These are phyloP conservation scores for Excalfactoria chinensis DNA, from an alignment of 2,113 vertebrate species.

Conservation along the genomic window DNA sequence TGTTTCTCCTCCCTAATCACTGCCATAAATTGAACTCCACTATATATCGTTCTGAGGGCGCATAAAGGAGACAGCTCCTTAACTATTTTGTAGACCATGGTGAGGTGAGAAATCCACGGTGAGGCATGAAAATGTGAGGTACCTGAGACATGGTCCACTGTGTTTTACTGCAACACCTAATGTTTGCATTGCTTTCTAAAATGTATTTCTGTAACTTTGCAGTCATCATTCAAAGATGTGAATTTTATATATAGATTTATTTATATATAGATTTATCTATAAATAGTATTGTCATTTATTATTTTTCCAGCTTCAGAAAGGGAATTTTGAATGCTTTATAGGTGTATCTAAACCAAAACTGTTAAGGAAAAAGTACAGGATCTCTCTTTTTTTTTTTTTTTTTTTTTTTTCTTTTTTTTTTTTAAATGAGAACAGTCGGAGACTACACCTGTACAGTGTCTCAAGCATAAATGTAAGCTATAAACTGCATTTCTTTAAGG, in stretches of 20 bases:
- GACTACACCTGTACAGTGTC: not conserved
- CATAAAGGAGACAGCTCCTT: not conserved
- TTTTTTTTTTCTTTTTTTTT: not conserved
- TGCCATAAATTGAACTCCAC: not conserved
- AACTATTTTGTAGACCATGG: not conserved
- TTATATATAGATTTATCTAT: not conserved
- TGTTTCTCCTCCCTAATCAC: not conserved
- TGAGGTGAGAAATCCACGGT: not conserved
- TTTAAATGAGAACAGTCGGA: not conserved
- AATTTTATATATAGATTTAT: not conserved
- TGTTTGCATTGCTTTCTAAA: not conserved
- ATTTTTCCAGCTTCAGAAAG: not conserved
- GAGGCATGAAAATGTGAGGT: not conserved
- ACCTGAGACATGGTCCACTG: not conserved
- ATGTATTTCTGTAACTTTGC: not conserved
- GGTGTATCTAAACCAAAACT: not conserved
- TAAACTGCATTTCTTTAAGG: not conserved
- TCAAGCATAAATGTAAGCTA: not conserved
- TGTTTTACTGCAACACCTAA: not conserved
- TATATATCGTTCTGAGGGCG: not conserved
- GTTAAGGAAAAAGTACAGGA: not conserved
- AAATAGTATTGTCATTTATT: not conserved
- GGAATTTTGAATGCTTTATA: not conserved
- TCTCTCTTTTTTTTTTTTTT: not conserved
- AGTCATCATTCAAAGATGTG: not conserved